Conservation (phyloP, 2,888 invertebrate species). For the Melinaea marsaeus region DNA sequence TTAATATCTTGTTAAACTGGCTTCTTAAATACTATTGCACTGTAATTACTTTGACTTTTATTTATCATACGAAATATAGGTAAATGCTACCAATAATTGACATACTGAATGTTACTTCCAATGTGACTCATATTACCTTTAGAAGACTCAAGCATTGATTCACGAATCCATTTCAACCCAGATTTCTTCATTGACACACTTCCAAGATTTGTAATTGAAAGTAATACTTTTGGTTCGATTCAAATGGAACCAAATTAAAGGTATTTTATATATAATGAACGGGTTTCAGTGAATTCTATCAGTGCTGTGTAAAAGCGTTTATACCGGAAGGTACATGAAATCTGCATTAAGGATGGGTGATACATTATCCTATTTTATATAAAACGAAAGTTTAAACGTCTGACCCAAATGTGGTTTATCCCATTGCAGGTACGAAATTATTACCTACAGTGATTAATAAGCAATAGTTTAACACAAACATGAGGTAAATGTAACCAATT, state of each 20-base stretch:
- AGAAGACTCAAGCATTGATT: not conserved
- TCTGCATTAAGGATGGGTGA: not conserved
- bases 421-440: not conserved
- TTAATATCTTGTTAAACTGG: not conserved
- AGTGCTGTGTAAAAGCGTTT: not conserved
- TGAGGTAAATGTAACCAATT: no score
- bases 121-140: not conserved
- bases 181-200: slow-evolving; percentile 5
- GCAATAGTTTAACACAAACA: no score
- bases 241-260: not conserved
- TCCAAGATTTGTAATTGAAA: slow-evolving; percentile 4
- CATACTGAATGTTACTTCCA: not conserved
- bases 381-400: not conserved
- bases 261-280: not conserved
- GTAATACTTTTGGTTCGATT: not conserved
- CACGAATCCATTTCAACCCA: not conserved
- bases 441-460: no score
- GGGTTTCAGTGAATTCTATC: not conserved
- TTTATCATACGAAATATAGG: no score
- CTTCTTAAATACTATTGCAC: not conserved
- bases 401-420: not conserved
- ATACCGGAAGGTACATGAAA: not conserved
- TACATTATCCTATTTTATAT: not conserved
- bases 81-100: not conserved
- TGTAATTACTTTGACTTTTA: no score